Percentiles rank a stretch among this genome's conserved stretches.
Conservation (phyloP, 2,797 vertebrate species). For the Phyllotis vaccarum region DNA sequence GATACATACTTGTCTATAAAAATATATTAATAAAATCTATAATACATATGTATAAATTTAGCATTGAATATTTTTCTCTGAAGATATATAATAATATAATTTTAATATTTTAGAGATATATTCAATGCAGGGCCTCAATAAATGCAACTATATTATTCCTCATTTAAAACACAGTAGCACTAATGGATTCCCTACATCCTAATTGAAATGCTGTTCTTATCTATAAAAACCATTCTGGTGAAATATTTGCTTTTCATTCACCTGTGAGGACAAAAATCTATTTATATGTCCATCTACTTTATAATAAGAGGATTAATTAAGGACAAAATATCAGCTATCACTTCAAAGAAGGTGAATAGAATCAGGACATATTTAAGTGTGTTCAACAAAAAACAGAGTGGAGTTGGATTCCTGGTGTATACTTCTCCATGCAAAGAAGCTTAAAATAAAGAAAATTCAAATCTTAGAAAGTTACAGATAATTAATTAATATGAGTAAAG, state of each 20-base stretch:
- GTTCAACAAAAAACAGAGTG: slow-evolving; percentile 84
- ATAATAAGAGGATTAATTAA: slow-evolving; percentile 85
- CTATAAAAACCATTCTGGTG: neutral
- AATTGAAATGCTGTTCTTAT: slow-evolving; percentile 15
- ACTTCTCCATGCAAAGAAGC: neutral
- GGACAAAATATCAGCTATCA: slow-evolving; percentile 83
- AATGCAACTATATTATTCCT: neutral
- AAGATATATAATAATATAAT: neutral
- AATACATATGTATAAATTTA: neutral
- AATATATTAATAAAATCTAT: too few relatives aligned
- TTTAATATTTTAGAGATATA: neutral
- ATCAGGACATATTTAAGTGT: slow-evolving; percentile 85
- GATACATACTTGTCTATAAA: too few relatives aligned
- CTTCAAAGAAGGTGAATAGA: slow-evolving; percentile 86
- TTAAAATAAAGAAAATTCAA: slow-evolving; percentile 19
- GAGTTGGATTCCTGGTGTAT: slow-evolving; percentile 69
- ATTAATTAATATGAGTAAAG: neutral
- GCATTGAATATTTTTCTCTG: neutral
- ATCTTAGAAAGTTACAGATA: neutral
- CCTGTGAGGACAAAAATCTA: neutral
- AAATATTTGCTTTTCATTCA: neutral
- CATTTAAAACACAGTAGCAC: neutral
- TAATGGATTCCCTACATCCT: neutral
- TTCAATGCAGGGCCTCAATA: neutral
- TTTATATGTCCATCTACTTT: slow-evolving; percentile 82